A percentile compares a stretch with the other conserved stretches of the same genome.
phyloP scores from a whole-genome alignment of 2,113 vertebrate genomes.

The Columbina picui region DNA sequence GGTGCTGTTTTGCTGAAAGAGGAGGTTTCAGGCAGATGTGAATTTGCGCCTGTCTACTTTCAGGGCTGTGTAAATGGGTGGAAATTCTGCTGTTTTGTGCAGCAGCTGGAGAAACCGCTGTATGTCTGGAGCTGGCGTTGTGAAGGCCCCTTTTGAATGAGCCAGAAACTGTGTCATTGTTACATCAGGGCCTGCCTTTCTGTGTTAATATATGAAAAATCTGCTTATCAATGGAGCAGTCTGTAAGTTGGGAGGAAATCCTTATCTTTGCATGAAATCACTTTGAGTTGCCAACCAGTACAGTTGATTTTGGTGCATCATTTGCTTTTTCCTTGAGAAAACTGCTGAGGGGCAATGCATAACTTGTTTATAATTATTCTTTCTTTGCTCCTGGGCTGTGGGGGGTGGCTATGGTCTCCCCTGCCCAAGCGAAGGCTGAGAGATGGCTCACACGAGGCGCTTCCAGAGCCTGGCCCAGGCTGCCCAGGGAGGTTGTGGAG shows the following conservation, averaged over 20 bases:
- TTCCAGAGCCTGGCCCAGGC: too few relatives aligned
- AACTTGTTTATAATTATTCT: fast-evolving
- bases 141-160: background rate
- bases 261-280: background rate
- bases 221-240: background rate
- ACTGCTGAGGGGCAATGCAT: background rate
- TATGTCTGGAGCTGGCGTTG: background rate
- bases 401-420: background rate
- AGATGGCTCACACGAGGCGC: background rate
- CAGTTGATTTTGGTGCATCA: background rate
- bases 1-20: background rate
- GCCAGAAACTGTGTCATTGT: background rate
- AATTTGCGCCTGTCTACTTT: background rate
- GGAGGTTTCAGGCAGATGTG: background rate
- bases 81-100: background rate
- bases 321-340: background rate
- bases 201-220: background rate
- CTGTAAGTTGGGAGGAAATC: background rate
- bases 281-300: background rate
- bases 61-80: background rate
- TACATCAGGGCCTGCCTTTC: background rate
- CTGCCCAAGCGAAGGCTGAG: background rate
- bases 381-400: background rate
- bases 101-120: background rate
- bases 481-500: too few relatives aligned